Conservation (phyloP, 2,888 invertebrate genomes). For the Drosophila borealis region DNA sequence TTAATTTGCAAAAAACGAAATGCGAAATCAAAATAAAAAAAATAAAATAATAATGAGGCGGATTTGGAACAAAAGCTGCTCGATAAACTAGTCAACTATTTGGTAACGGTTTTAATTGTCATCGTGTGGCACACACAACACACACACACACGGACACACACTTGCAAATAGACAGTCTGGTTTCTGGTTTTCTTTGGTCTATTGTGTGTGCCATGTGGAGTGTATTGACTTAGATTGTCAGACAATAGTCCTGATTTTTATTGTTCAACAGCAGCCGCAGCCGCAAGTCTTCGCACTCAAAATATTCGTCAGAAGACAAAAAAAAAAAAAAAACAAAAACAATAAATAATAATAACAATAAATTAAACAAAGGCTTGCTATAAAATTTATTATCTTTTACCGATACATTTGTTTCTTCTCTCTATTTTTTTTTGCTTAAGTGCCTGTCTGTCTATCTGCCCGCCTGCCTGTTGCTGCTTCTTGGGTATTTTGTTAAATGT, state of each 20-base stretch:
- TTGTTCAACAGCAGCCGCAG: constrained; percentile 50
- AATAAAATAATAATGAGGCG: constrained; percentile 42
- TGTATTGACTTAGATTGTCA: constrained; percentile 69
- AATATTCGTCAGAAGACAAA: constrained; percentile 13
- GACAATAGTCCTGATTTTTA: constrained; percentile 76
- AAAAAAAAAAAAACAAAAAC: background rate
- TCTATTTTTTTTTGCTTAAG: constrained; percentile 43
- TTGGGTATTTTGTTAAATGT: constrained; percentile 27
- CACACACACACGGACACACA: constrained; percentile 3
- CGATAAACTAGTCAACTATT: constrained; percentile 59
- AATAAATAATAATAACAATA: constrained; percentile 64
- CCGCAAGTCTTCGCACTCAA: constrained; percentile 5
- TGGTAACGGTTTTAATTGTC: constrained; percentile 72
- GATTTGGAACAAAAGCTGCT: constrained; percentile 38
- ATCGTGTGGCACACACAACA: constrained; percentile 38
- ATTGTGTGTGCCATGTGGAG: constrained; percentile 43
- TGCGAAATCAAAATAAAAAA: constrained; percentile 18
- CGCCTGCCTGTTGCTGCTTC: constrained; percentile 5
- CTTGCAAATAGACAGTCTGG: constrained; percentile 9
- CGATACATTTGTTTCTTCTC: constrained; percentile 54
- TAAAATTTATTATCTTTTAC: constrained; percentile 79
- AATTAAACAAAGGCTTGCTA: constrained; percentile 65
- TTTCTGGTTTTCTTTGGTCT: constrained; percentile 34
- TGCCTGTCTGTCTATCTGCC: constrained; percentile 31
- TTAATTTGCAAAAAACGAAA: constrained; percentile 32